Evolutionary conservation across 1,140 invertebrate species (phyloP).

Genomic region (Adelges cooleyi): DNA sequence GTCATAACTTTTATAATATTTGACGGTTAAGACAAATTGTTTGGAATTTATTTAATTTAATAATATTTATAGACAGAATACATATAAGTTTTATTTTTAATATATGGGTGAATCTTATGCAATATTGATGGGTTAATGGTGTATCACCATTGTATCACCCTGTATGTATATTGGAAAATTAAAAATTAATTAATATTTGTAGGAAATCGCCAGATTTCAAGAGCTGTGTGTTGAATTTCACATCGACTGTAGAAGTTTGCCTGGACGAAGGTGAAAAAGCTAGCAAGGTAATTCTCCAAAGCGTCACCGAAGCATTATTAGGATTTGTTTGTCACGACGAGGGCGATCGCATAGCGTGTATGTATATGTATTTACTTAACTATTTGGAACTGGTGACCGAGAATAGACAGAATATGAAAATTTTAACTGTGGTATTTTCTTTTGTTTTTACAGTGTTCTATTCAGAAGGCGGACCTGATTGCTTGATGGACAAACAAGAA

Average conservation of each 20-base stretch:
- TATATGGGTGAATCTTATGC: no score
- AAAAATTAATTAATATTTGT: slow-evolving; percentile 38
- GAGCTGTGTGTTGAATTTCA: slow-evolving; percentile 49
- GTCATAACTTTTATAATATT: no score
- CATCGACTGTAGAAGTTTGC: slow-evolving; percentile 47
- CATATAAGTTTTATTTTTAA: no score
- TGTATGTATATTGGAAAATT: no score
- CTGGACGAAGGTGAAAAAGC: slow-evolving; percentile 48
- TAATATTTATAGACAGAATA: no score
- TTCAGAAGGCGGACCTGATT: slow-evolving; percentile 61
- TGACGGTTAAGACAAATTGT: no score
- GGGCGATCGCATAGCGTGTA: slow-evolving; percentile 66
- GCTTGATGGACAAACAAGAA: slow-evolving; percentile 48
- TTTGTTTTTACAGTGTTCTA: slow-evolving; percentile 57
- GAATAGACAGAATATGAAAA: no score
- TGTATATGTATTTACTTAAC: slow-evolving; percentile 39
- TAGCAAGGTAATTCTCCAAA: slow-evolving; percentile 46
- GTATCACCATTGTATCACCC: no score
- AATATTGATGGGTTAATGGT: no score
- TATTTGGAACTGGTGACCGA: no score
- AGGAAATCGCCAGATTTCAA: slow-evolving; percentile 47
- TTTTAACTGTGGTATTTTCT: no score
- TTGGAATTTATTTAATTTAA: no score
- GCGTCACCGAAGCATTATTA: slow-evolving; percentile 51
- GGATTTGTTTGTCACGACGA: slow-evolving; percentile 63